Percentiles rank a stretch among this genome's conserved stretches.
Conservation (phyloP, 2,888 invertebrate genomes). For the Monochamus alternatus region DNA sequence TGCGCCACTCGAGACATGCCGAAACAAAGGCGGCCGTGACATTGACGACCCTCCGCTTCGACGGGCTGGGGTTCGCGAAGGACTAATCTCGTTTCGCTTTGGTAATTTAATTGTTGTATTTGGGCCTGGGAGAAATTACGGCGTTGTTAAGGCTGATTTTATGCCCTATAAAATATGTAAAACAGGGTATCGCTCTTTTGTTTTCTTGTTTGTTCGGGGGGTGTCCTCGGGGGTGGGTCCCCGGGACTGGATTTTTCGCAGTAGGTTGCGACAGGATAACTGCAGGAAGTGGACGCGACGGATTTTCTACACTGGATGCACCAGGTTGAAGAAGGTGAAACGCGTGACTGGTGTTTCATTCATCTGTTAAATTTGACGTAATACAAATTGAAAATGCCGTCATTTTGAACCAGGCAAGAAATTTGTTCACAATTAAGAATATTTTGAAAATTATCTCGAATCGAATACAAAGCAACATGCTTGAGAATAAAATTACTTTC, state of each 20-base stretch:
- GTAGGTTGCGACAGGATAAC: background rate
- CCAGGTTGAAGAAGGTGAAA: no score
- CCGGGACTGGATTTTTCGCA: background rate
- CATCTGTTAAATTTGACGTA: no score
- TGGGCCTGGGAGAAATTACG: slow-evolving; percentile 25
- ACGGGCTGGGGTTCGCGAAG: slow-evolving; percentile 5
- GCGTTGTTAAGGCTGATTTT: background rate
- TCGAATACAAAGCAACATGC: no score
- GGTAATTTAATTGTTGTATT: slow-evolving; percentile 39
- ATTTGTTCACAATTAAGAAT: no score
- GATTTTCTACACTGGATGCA: no score
- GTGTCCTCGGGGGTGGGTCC: background rate
- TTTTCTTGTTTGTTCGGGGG: background rate
- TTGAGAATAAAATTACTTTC: no score
- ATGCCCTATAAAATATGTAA: slow-evolving; percentile 1
- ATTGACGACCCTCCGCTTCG: slow-evolving; percentile 50
- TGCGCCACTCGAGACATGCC: slow-evolving; percentile 55
- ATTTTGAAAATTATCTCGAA: no score
- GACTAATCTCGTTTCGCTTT: slow-evolving; percentile 38
- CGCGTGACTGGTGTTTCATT: no score
- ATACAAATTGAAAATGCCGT: no score
- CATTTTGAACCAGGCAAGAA: no score
- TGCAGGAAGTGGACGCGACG: no score
- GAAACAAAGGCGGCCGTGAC: slow-evolving; percentile 56
- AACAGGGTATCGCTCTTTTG: background rate